A percentile compares a stretch with the other conserved stretches of the same genome.
These are phyloP conservation scores for Rhinoderma darwinii DNA, from an alignment of 2,113 vertebrate genomes.

Conservation along the genomic window DNA sequence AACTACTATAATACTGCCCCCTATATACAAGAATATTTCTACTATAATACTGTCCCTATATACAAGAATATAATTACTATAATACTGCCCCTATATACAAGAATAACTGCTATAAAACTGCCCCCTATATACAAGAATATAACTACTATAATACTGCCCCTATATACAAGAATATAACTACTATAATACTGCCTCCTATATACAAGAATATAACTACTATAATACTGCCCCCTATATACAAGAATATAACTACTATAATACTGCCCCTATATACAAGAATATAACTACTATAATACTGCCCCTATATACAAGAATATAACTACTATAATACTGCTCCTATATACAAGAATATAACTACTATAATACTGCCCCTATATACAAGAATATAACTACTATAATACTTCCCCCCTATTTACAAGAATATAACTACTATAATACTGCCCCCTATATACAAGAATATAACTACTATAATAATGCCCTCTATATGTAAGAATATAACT, in stretches of 20 bases:
- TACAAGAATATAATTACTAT: too few relatives aligned
- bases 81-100: not conserved
- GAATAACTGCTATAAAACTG: too few relatives aligned
- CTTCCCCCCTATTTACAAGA: too few relatives aligned
- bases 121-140: too few relatives aligned
- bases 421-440: too few relatives aligned
- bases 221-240: not conserved
- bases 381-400: too few relatives aligned
- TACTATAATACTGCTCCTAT: too few relatives aligned
- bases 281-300: not conserved
- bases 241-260: not conserved
- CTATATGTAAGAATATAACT: too few relatives aligned
- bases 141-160: not conserved
- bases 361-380: too few relatives aligned
- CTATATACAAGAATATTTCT: not conserved
- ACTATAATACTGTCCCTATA: not conserved
- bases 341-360: too few relatives aligned
- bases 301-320: not conserved
- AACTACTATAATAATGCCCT: too few relatives aligned
- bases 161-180: not conserved
- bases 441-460: too few relatives aligned
- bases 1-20: constrained; percentile 6
- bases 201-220: constrained; percentile 9
- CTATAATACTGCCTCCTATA: not conserved
- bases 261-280: not conserved